Evolutionary conservation across 2,113 vertebrate genomes (phyloP).

Genomic region (Orycteropus afer): DNA sequence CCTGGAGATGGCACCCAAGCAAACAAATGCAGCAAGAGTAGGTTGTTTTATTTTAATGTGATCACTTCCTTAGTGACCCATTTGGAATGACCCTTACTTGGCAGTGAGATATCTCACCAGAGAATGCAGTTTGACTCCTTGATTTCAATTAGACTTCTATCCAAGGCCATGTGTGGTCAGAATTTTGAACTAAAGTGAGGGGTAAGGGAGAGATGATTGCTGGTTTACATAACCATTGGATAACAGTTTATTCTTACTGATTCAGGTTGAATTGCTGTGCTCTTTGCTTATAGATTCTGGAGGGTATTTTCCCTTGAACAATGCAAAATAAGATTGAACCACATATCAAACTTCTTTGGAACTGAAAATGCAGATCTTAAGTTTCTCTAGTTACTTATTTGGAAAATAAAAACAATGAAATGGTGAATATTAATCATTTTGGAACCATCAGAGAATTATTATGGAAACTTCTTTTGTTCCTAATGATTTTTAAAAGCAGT

Average conservation of each 20-base stretch:
- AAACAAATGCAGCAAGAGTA: slow-evolving; percentile 10
- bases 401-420: slow-evolving; percentile 46
- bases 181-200: neutral
- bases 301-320: slow-evolving; percentile 20
- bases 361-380: slow-evolving; percentile 51
- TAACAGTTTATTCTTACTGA: slow-evolving; percentile 42
- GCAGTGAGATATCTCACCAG: slow-evolving; percentile 57
- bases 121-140: slow-evolving; percentile 50
- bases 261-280: slow-evolving; percentile 43
- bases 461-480: neutral
- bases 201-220: neutral
- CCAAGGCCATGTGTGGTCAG: neutral
- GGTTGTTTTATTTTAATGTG: neutral
- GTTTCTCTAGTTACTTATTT: slow-evolving; percentile 18
- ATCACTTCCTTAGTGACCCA: neutral
- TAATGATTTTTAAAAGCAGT: slow-evolving; percentile 45
- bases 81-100: slow-evolving; percentile 60
- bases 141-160: slow-evolving; percentile 5
- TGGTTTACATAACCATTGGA: neutral
- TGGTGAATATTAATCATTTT: slow-evolving; percentile 42
- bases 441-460: slow-evolving; percentile 23
- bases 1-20: slow-evolving; percentile 33
- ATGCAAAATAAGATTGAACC: slow-evolving; percentile 30
- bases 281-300: slow-evolving; percentile 8
- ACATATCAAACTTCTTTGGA: slow-evolving; percentile 34